These are phyloP conservation scores for Dendroctonus valens DNA, from an alignment of 1,140 invertebrate species.

Conservation along the genomic window DNA sequence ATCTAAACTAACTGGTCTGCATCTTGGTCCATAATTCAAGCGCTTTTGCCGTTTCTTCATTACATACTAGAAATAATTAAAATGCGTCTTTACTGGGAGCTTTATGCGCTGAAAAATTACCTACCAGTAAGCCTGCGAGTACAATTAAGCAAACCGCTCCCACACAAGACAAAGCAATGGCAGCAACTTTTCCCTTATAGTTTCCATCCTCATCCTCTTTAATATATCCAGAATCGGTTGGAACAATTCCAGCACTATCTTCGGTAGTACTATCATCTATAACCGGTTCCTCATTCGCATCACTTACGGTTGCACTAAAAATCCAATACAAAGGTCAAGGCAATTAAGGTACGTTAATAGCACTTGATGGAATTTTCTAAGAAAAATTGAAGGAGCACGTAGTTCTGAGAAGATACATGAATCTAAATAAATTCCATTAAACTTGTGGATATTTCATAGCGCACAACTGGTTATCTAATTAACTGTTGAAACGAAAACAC, in stretches of 20 bases:
- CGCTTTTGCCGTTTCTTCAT: conserved; percentile 70
- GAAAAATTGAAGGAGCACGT: too few relatives aligned
- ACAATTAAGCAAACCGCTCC: conserved; percentile 59
- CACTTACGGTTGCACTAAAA: neutral
- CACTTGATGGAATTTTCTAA: too few relatives aligned
- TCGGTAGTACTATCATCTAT: conserved; percentile 9
- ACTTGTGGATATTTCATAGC: too few relatives aligned
- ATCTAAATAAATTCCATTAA: too few relatives aligned
- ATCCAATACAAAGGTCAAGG: too few relatives aligned
- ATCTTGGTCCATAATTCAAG: conserved; percentile 75
- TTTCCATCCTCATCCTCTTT: conserved; percentile 17
- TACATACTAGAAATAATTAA: conserved; percentile 56
- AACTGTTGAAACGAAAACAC: too few relatives aligned
- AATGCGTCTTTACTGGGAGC: neutral
- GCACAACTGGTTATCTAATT: too few relatives aligned
- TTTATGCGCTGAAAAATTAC: conserved; percentile 18
- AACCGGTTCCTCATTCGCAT: neutral
- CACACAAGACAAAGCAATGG: conserved; percentile 56
- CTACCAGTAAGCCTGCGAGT: conserved; percentile 66
- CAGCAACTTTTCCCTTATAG: conserved; percentile 53
- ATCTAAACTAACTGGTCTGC: conserved; percentile 82
- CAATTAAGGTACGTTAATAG: too few relatives aligned
- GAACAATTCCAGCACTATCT: conserved; percentile 11
- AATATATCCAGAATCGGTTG: conserved; percentile 6
- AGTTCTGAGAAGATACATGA: too few relatives aligned